Percentiles rank a stretch among this genome's conserved stretches.
Conservation (phyloP, 1,140 invertebrate species). For the Pseudomyrmex gracilis region DNA sequence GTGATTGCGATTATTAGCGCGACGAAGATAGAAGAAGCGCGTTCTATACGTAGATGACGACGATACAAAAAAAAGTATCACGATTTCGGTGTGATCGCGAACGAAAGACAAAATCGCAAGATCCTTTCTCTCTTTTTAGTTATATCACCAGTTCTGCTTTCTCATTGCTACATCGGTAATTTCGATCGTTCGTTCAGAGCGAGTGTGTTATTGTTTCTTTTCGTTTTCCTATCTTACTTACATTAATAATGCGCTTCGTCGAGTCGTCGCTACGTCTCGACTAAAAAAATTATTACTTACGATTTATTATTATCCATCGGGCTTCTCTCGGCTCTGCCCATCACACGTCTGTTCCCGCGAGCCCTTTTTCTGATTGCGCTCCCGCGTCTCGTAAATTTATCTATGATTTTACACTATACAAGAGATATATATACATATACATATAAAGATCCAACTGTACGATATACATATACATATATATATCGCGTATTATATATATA, state of each 20-base stretch:
- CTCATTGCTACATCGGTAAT: constrained; percentile 5
- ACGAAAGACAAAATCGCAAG: constrained; percentile 19
- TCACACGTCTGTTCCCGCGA: constrained; percentile 5
- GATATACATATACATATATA: constrained; percentile 75
- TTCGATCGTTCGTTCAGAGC: constrained; percentile 25
- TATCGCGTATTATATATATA: constrained; percentile 68
- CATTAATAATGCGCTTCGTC: constrained; percentile 43
- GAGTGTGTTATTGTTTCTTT: neutral
- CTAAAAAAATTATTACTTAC: constrained; percentile 52
- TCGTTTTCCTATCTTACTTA: constrained; percentile 29
- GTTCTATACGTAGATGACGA: neutral
- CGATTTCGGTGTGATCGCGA: constrained; percentile 11
- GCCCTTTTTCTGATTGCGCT: constrained; percentile 54
- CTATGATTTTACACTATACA: constrained; percentile 78
- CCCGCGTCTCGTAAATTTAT: constrained; percentile 59
- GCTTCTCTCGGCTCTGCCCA: constrained; percentile 3
- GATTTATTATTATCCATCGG: constrained; percentile 53
- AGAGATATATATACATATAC: constrained; percentile 75
- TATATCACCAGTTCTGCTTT: constrained; percentile 3
- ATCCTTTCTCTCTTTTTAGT: constrained; percentile 4
- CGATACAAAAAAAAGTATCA: too few species aligned
- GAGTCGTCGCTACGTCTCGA: constrained; percentile 30
- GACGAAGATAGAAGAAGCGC: constrained; percentile 26
- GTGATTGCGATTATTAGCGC: constrained; percentile 27
- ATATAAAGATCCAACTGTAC: constrained; percentile 75